Base-by-base conservation (phyloP, 2,888 invertebrate species). In the Conchocele bisecta region DNA sequence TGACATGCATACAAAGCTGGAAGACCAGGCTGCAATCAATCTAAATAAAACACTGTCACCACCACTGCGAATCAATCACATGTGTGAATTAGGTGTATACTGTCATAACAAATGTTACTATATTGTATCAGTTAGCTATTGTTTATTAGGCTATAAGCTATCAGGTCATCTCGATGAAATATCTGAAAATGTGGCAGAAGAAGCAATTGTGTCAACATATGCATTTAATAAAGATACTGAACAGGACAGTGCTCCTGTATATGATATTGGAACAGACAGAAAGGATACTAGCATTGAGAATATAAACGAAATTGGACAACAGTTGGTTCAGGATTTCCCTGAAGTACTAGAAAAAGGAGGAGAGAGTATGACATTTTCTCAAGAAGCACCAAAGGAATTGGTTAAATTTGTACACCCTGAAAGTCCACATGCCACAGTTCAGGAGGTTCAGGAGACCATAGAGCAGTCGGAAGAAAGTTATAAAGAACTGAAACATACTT, bases 41-140 rank as follows among this genome's bases (percentile, higher is more conserved):
- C 17, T 22, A 41, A 41, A 41, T 41, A 5, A 41, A 7, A 41
- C 22, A 13, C 17, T 13, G 7, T 22, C 42, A 41, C n/a, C n/a
- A n/a, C n/a, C n/a, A n/a, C n/a, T n/a, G n/a, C n/a, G n/a, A n/a
- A n/a, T n/a, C n/a, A n/a, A n/a, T n/a, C n/a, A 5, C 15, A 41
- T 7, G 22, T 46, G 48, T 20, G 20, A 46, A 20, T 15, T 20
- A 4, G 53, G 35, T 33, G 11, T 17, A 53, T 37, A 17, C 20
- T 61, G 61, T 41, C 20, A 29, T n/a, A 61, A 53, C 20, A 51
- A 15, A 20, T 61, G 61, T 41, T 42, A 22, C 22, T 61, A 53
- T 22, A 31, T 46, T n/a, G 31, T 46, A 13, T 59, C 59, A 13
- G 11, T 26, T 11, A 46, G 22, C 9, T 59, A 44, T 59, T 59